Conservation (phyloP, 2,888 invertebrate genomes). For the Eupithecia insigniata region DNA sequence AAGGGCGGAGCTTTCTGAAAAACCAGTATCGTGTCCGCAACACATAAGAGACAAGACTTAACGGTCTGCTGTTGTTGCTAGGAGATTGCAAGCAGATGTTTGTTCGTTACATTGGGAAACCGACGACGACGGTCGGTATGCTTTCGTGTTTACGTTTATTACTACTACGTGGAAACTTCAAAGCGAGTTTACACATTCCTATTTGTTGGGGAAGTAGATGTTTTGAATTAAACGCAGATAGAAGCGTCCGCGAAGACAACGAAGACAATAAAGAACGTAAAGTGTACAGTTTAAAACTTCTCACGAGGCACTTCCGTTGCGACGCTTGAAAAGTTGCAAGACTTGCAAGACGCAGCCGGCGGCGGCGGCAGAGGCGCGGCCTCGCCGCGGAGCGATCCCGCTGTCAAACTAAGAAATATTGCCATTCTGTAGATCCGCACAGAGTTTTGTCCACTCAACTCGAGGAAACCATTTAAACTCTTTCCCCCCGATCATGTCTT, state of each 20-base stretch:
- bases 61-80: conserved; percentile 74
- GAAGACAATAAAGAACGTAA: conserved; percentile 80
- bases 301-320: conserved; percentile 64
- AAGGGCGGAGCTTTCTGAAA: conserved; percentile 76
- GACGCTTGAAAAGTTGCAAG: conserved; percentile 74
- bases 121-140: conserved; percentile 45
- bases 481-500: conserved; percentile 42
- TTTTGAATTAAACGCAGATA: conserved; percentile 71
- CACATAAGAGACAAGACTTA: conserved; percentile 68
- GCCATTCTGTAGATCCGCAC: conserved; percentile 56
- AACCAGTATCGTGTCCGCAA: conserved; percentile 74
- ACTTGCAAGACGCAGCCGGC: conserved; percentile 52
- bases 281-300: conserved; percentile 80
- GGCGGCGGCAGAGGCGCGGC: conserved; percentile 56
- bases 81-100: conserved; percentile 67
- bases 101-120: conserved; percentile 60
- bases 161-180: conserved; percentile 55
- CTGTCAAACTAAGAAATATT: conserved; percentile 81
- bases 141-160: conserved; percentile 48
- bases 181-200: conserved; percentile 58
- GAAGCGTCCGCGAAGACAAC: conserved; percentile 70
- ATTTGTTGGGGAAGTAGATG: conserved; percentile 65
- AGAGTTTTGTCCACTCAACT: conserved; percentile 56
- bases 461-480: conserved; percentile 56
- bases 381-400: conserved; percentile 61